These are phyloP conservation scores for Hydriomena furcata DNA, from an alignment of 2,888 invertebrate genomes.

Conservation along the genomic window DNA sequence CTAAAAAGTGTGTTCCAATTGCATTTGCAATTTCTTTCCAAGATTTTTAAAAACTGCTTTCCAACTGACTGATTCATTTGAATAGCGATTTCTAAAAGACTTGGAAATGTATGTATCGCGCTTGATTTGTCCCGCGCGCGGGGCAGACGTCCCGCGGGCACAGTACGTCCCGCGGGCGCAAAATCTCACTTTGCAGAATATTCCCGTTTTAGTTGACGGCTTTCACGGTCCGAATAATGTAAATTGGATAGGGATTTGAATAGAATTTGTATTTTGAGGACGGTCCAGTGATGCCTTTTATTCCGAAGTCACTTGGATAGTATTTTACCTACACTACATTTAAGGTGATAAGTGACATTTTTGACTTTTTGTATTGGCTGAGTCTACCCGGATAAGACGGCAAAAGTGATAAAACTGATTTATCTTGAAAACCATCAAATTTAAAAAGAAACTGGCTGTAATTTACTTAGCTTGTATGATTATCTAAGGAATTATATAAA, in stretches of 20 bases:
- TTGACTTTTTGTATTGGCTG: no score
- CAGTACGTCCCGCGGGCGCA: constrained; percentile 8
- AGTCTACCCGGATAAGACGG: no score
- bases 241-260: constrained; percentile 21
- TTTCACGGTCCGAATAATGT: constrained; percentile 20
- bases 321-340: no score
- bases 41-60: constrained; percentile 4
- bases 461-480: no score
- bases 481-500: no score
- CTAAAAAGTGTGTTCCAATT: no score
- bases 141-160: neutral
- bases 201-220: constrained; percentile 13
- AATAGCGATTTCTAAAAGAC: neutral
- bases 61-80: neutral
- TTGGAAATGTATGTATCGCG: constrained; percentile 4
- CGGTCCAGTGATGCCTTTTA: neutral
- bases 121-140: constrained; percentile 1
- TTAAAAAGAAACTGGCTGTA: no score
- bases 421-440: no score
- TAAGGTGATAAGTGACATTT: no score
- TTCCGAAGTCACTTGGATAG: neutral
- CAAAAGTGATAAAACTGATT: no score
- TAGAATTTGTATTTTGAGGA: constrained; percentile 19
- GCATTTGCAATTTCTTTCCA: neutral
- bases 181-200: constrained; percentile 13